Percentiles rank a stretch among this genome's conserved stretches.
Conservation (phyloP, 2,888 invertebrate species). For the Chymomyza procnemis region DNA sequence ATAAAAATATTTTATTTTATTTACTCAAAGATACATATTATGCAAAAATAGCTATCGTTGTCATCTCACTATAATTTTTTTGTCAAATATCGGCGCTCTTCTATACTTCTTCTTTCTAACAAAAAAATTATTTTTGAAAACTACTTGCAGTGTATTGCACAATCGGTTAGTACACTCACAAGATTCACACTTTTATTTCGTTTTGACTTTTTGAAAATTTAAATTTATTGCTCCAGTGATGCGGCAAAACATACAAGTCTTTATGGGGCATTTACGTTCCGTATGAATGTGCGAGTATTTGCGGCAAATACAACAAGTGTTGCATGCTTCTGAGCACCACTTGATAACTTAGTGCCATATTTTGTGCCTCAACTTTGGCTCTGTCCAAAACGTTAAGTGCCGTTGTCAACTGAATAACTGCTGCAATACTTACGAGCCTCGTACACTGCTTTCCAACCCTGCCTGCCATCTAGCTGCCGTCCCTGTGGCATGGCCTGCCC, state of each 20-base stretch:
- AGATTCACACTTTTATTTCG: background rate
- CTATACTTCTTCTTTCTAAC: too few relatives aligned
- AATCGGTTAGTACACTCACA: too few relatives aligned
- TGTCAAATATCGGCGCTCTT: too few relatives aligned
- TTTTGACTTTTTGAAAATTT: slow-evolving; percentile 42
- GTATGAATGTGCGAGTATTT: too few relatives aligned
- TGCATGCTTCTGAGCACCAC: slow-evolving; percentile 13
- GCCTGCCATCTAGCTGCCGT: too few relatives aligned
- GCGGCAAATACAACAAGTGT: slow-evolving; percentile 5
- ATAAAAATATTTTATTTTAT: too few relatives aligned
- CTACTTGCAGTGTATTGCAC: too few relatives aligned
- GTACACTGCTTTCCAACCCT: background rate
- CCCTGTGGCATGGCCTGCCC: too few relatives aligned
- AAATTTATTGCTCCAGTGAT: slow-evolving; percentile 69
- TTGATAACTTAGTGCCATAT: background rate
- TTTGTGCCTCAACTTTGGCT: background rate
- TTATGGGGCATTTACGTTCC: background rate
- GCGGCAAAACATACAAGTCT: slow-evolving; percentile 45
- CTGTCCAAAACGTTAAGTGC: background rate
- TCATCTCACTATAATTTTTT: too few relatives aligned
- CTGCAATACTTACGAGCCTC: background rate
- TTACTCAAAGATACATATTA: too few relatives aligned
- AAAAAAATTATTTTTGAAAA: too few relatives aligned
- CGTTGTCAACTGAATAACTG: slow-evolving; percentile 6
- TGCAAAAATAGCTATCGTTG: too few relatives aligned